Conservation (phyloP, 2,888 invertebrate species). For the Metopia argyrocephala region DNA sequence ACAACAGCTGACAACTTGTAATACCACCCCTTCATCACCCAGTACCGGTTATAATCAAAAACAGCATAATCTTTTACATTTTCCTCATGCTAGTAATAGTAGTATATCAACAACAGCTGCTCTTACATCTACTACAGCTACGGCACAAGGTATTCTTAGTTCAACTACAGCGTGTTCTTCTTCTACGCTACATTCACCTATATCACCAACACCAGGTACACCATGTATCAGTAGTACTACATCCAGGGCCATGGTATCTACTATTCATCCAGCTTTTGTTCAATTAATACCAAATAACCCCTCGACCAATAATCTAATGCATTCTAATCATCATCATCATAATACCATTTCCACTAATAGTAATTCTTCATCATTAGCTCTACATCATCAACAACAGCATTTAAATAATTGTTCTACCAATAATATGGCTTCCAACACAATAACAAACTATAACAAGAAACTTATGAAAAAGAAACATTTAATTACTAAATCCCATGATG, state of each 20-base stretch:
- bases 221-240: constrained; percentile 49
- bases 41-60: constrained; percentile 61
- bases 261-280: constrained; percentile 64
- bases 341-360: constrained; percentile 33
- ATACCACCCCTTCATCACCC: constrained; percentile 64
- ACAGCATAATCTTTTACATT: constrained; percentile 58
- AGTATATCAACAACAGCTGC: constrained; percentile 54
- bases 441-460: constrained; percentile 60
- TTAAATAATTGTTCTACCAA: constrained; percentile 28
- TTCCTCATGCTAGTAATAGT: constrained; percentile 64
- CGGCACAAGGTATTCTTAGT: constrained; percentile 49
- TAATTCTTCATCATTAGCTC: constrained; percentile 48
- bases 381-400: constrained; percentile 16
- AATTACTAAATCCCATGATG: constrained; percentile 75
- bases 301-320: constrained; percentile 55
- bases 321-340: constrained; percentile 52
- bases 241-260: constrained; percentile 63
- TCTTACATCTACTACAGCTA: constrained; percentile 22
- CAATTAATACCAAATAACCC: constrained; percentile 63
- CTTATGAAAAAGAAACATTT: constrained; percentile 56
- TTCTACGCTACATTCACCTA: constrained; percentile 44
- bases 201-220: constrained; percentile 57
- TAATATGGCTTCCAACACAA: constrained; percentile 37
- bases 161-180: constrained; percentile 41
- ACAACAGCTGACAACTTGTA: constrained; percentile 46